Percentiles rank a stretch among this genome's conserved stretches.
These are phyloP conservation scores for Rosalia funebris DNA, from an alignment of 2,888 invertebrate species.

Conservation along the genomic window DNA sequence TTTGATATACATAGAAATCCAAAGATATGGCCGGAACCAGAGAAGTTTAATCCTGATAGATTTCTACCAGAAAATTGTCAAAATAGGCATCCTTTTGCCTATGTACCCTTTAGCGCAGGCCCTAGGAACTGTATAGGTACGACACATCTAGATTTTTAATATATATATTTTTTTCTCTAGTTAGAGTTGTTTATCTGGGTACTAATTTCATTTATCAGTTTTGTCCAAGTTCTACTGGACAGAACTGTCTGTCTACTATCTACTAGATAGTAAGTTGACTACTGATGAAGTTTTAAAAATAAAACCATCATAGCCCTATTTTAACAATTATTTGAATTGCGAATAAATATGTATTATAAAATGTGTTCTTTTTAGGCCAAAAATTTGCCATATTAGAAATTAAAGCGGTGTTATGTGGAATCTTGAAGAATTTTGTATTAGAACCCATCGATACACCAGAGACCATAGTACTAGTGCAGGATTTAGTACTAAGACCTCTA, in stretches of 20 bases:
- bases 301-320: too few species aligned
- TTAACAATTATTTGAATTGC: background rate
- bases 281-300: too few species aligned
- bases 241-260: too few species aligned
- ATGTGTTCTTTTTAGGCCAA: slow-evolving; percentile 67
- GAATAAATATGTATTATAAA: background rate
- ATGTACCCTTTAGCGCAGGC: slow-evolving; percentile 76
- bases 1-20: slow-evolving; percentile 74
- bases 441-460: slow-evolving; percentile 64
- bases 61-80: slow-evolving; percentile 71
- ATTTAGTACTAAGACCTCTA: slow-evolving; percentile 65
- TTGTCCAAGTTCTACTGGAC: too few species aligned
- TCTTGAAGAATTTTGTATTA: slow-evolving; percentile 67
- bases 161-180: too few species aligned
- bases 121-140: slow-evolving; percentile 76
- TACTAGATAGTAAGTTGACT: too few species aligned
- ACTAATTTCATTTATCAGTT: too few species aligned
- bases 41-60: slow-evolving; percentile 75
- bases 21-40: slow-evolving; percentile 72
- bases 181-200: too few species aligned
- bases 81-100: slow-evolving; percentile 71
- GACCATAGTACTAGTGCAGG: slow-evolving; percentile 62
- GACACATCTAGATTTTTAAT: background rate
- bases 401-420: slow-evolving; percentile 68
- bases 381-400: slow-evolving; percentile 75